Conservation (phyloP, 2,888 invertebrate species). For the Nemurella pictetii region DNA sequence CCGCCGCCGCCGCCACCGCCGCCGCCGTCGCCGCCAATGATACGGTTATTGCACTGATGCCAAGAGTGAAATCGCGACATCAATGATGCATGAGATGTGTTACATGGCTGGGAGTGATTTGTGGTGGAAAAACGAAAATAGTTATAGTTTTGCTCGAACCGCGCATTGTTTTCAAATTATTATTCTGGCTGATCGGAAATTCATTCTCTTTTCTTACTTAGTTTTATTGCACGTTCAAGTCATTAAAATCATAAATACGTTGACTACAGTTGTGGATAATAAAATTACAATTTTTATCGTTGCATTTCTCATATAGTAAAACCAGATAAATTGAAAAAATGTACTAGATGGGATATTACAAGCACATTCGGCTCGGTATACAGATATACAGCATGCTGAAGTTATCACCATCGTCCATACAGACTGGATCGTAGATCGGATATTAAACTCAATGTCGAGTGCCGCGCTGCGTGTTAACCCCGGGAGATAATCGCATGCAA, state of each 20-base stretch:
- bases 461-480: neutral
- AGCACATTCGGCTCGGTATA: neutral
- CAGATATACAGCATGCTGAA: neutral
- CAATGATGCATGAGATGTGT: constrained; percentile 28
- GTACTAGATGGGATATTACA: neutral
- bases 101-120: neutral
- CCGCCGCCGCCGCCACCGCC: neutral
- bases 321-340: neutral
- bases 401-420: too few species aligned
- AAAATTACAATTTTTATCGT: neutral
- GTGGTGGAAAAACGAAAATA: neutral
- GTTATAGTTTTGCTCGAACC: neutral
- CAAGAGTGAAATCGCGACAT: constrained; percentile 24
- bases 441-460: neutral
- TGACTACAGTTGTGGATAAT: neutral
- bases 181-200: neutral
- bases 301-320: neutral
- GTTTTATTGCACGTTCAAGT: neutral
- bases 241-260: neutral
- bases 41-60: constrained; percentile 24
- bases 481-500: neutral
- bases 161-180: neutral
- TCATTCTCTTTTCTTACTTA: neutral
- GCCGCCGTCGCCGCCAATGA: constrained; percentile 2
- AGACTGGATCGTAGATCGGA: neutral